Evolutionary conservation across 2,113 vertebrate species (phyloP).

Genomic region (Scortum barcoo): DNA sequence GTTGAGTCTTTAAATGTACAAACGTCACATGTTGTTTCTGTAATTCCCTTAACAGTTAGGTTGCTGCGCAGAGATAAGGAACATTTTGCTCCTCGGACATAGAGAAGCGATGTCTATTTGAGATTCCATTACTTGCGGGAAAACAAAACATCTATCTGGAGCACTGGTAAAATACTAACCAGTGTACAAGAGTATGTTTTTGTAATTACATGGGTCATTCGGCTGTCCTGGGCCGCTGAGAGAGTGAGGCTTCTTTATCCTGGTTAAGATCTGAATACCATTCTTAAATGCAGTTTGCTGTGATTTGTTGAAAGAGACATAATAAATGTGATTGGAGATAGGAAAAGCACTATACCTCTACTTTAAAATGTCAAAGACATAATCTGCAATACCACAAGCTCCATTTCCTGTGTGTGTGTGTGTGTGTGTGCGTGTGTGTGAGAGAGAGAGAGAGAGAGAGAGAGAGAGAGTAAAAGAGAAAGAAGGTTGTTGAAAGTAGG

Average conservation of each 20-base stretch:
- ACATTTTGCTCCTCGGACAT: slow-evolving; percentile 25
- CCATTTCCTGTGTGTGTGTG: slow-evolving; percentile 14
- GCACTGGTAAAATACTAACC: slow-evolving; percentile 5
- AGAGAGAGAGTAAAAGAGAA: slow-evolving; percentile 7
- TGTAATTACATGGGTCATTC: slow-evolving; percentile 8
- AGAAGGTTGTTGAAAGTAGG: slow-evolving; percentile 33
- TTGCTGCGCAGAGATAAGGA: slow-evolving; percentile 56
- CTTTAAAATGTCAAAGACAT: slow-evolving; percentile 65
- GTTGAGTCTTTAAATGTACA: slow-evolving; percentile 47
- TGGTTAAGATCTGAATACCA: slow-evolving; percentile 8
- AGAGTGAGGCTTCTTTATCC: slow-evolving; percentile 1
- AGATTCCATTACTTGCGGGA: slow-evolving; percentile 30
- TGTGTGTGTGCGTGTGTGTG: slow-evolving; percentile 14
- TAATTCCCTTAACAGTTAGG: slow-evolving; percentile 49
- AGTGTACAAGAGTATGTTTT: neutral
- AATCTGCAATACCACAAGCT: slow-evolving; percentile 30
- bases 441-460: neutral
- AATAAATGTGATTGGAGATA: slow-evolving; percentile 23
- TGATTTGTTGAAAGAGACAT: slow-evolving; percentile 43
- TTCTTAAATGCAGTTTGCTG: slow-evolving; percentile 33
- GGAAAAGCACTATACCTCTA: slow-evolving; percentile 13
- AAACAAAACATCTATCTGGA: slow-evolving; percentile 3
- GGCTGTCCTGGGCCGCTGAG: slow-evolving; percentile 5
- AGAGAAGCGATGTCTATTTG: slow-evolving; percentile 30
- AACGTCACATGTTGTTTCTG: slow-evolving; percentile 56